Percentiles rank a stretch among this genome's conserved stretches.
phyloP scores from a whole-genome alignment of 2,797 vertebrate genomes.

The Xenentodon cancila region DNA sequence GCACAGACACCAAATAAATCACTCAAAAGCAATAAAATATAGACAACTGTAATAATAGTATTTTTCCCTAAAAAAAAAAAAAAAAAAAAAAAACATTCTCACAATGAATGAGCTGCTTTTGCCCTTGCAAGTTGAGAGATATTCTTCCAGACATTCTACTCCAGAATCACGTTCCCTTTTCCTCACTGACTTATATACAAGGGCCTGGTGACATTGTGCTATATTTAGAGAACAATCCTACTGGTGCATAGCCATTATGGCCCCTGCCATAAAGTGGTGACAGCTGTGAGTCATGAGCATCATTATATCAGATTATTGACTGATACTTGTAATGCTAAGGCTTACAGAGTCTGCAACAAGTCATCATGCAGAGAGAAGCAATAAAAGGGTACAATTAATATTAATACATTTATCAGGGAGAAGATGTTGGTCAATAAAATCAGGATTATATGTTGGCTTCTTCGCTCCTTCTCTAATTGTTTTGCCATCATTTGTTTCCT shows the following conservation, averaged over 20 bases:
- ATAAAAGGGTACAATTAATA: constrained; percentile 31
- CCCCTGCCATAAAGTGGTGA: constrained; percentile 51
- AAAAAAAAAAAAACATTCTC: background rate
- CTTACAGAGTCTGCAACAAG: constrained; percentile 33
- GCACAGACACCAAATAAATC: background rate
- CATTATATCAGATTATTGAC: constrained; percentile 60
- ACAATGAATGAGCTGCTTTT: background rate
- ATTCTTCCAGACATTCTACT: constrained; percentile 2
- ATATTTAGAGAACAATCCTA: constrained; percentile 60
- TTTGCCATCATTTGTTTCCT: too few relatives aligned
- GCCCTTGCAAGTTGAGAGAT: background rate
- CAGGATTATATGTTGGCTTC: too few relatives aligned
- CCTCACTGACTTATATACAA: constrained; percentile 26
- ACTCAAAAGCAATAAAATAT: background rate
- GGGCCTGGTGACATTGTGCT: constrained; percentile 37
- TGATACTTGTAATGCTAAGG: constrained; percentile 41
- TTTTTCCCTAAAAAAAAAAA: background rate
- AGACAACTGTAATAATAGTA: too few relatives aligned
- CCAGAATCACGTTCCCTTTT: constrained; percentile 12
- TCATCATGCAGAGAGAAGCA: constrained; percentile 24
- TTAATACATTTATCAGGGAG: constrained; percentile 16
- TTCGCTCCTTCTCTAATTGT: too few relatives aligned
- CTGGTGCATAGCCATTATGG: constrained; percentile 54
- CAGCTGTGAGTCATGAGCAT: constrained; percentile 57
- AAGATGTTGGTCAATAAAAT: background rate